These are phyloP conservation scores for Ellobius talpinus DNA, from an alignment of 2,113 vertebrate genomes.

Conservation along the genomic window DNA sequence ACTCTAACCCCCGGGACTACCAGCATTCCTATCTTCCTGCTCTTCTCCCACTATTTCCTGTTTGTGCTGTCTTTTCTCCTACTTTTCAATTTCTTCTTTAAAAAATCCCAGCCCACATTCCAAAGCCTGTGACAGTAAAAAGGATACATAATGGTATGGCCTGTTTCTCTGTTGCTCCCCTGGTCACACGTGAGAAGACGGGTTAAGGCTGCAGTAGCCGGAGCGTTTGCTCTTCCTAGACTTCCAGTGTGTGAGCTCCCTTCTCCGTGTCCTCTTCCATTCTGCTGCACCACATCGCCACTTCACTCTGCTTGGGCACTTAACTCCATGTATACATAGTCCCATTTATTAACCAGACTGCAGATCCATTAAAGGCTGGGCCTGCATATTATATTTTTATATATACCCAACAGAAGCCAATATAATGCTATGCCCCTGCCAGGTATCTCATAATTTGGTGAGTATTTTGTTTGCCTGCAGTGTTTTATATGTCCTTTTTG, in stretches of 20 bases:
- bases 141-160: background rate
- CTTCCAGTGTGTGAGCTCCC: background rate
- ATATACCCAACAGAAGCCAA: background rate
- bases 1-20: background rate
- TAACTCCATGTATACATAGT: background rate
- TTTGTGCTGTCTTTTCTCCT: background rate
- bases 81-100: conserved; percentile 13
- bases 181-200: background rate
- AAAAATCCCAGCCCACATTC: conserved; percentile 27
- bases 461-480: conserved; percentile 10
- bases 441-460: conserved; percentile 9
- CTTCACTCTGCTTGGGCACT: conserved; percentile 4
- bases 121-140: conserved; percentile 13
- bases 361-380: background rate
- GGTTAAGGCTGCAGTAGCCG: background rate
- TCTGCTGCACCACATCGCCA: background rate
- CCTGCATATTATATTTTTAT: background rate
- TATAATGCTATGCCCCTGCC: background rate
- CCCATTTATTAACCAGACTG: conserved; percentile 12
- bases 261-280: background rate
- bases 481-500: conserved; percentile 40
- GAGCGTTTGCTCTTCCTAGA: background rate
- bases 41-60: background rate
- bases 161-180: background rate
- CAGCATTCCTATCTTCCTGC: conserved; percentile 10